Conservation (phyloP, 2,113 vertebrate genomes). For the Cygnus buccinator region DNA sequence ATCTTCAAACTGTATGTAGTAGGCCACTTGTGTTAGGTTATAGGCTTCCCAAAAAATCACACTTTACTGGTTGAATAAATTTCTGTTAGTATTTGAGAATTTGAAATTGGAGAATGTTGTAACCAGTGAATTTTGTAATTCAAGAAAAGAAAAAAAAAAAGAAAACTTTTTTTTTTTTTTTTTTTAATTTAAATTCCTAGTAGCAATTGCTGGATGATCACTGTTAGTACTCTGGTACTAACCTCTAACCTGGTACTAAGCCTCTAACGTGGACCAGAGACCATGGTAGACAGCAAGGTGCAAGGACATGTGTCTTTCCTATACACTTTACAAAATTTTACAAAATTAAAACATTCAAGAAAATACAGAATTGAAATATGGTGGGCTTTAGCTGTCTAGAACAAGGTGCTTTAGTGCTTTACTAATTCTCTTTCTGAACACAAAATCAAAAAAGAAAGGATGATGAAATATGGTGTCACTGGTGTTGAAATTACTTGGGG, state of each 20-base stretch:
- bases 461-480: not conserved
- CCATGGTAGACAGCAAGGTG: not conserved
- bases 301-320: not conserved
- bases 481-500: not conserved
- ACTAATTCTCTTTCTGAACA: not conserved
- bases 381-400: not conserved
- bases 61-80: not conserved
- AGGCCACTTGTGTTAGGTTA: not conserved
- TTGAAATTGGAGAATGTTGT: not conserved
- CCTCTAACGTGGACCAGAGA: not conserved
- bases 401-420: not conserved
- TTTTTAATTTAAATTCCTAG: not conserved
- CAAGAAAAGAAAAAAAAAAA: not conserved
- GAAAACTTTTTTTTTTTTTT: too few relatives aligned
- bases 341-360: not conserved
- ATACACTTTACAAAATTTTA: not conserved
- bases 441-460: not conserved
- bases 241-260: too few relatives aligned
- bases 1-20: not conserved
- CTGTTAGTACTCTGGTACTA: not conserved
- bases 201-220: not conserved
- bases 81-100: not conserved
- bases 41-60: not conserved
- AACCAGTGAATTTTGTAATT: not conserved
- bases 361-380: not conserved